phyloP scores from a whole-genome alignment of 1,140 invertebrate species.

The Drosophila tristis region DNA sequence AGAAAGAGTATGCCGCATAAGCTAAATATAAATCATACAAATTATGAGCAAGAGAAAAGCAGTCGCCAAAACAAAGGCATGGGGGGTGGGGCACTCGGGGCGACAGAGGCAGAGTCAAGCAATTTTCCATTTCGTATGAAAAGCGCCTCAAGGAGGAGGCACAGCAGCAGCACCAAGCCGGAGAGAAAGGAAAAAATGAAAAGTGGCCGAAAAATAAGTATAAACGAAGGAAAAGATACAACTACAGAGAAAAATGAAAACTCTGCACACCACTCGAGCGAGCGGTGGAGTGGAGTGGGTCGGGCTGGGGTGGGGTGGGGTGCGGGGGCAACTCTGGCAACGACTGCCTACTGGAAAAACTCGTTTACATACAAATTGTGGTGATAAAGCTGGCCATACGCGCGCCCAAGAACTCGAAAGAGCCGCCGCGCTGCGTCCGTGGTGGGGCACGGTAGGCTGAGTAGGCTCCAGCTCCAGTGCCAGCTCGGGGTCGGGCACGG shows the following conservation, averaged over 20 bases:
- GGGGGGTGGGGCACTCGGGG: conserved; percentile 5
- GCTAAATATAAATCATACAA: conserved; percentile 74
- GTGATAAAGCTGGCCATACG: conserved; percentile 84
- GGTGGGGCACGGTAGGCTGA: conserved; percentile 25
- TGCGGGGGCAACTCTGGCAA: background rate
- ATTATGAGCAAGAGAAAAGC: conserved; percentile 56
- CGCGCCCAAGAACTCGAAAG: conserved; percentile 83
- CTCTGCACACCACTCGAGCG: conserved; percentile 13
- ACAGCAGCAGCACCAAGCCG: conserved; percentile 20
- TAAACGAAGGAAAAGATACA: conserved; percentile 11
- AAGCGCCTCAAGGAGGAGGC: conserved; percentile 46
- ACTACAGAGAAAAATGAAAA: conserved; percentile 40
- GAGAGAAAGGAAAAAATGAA: conserved; percentile 77
- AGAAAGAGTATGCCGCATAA: conserved; percentile 25
- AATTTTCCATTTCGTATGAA: conserved; percentile 73
- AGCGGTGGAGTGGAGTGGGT: background rate
- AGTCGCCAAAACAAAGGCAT: background rate
- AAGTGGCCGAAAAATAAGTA: conserved; percentile 55
- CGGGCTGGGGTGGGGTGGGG: background rate
- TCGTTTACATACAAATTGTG: conserved; percentile 84
- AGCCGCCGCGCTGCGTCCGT: conserved; percentile 70
- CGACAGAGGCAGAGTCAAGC: conserved; percentile 29
- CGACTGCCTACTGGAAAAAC: conserved; percentile 75
- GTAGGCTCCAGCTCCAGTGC: conserved; percentile 13
- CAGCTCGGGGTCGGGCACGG: conserved; percentile 41